Evolutionary conservation across 2,797 vertebrate species (phyloP), one percentile per base, ranked within the genome.

Genomic region (Danio albolineatus): DNA sequence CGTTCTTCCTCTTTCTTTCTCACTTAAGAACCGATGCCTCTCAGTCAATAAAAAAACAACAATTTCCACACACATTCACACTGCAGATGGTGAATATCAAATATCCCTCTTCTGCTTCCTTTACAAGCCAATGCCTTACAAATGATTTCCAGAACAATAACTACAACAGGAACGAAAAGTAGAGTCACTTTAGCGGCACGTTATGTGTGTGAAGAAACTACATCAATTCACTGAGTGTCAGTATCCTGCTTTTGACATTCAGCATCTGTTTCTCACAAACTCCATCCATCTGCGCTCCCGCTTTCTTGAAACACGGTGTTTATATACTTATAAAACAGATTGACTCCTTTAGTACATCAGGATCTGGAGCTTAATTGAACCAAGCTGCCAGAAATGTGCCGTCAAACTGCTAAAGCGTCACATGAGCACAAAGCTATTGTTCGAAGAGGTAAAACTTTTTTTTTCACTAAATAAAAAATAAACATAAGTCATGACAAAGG

Each of bases 211-310:
- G 14, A 72, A 65, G 72, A 81, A 67, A 81, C 39, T 46, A 64
- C 65, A 72, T 53, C 72, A 85, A 67, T 84, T 86, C 85, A 89
- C 85, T 90, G 85, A 84, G 86, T 81, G 86, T 83, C 79, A 82
- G 87, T 91, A 93, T 93, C 92, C 92, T 93, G 92, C 83, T 87
- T 78, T 67, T 92, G 92, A 93, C 92, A 92, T 85, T 86, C 83
- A 89, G 86, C 92, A 93, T 91, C 91, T 93, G 93, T 88, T 87
- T 80, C 81, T 84, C 66, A 76, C 81, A 79, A 54, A 82, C 62
- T 76, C 89, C 89, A 91, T 92, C 89, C 84, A 89, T 92, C 89
- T 90, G 73, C 53, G 36, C 72, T 49, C 67, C 51, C 79, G 60
- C 75, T 76, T 79, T 73, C 80, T 36, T 61, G 14, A 51, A 82